Base-by-base conservation (phyloP, 1,140 invertebrate genomes). In the Microvelia longipes region DNA sequence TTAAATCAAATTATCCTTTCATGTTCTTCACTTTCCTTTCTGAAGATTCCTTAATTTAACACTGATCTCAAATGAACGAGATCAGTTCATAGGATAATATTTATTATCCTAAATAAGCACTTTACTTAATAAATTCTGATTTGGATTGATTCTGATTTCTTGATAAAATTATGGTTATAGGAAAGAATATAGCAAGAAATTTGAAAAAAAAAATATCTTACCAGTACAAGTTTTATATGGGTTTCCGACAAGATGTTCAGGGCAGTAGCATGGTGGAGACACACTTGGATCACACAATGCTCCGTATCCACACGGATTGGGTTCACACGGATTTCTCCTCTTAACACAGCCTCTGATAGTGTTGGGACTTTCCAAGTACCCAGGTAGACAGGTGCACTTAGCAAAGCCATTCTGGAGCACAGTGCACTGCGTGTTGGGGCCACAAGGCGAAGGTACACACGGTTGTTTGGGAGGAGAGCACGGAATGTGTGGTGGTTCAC, bases 401-500 rank as follows among this genome's bases (percentile, higher is more conserved):
- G 91, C 86, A 76, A 91, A 90, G 60, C 91, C 91, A 76, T 92
- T 92, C n/a, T 83, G 81, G 15, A 91, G 77, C 25, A 92, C 81
- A 0, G 88, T 83, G 76, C 92, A 94, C 75, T 92, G 88, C 1
- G 92, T 94, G 75, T 94, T 94, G 1, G 89, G 90, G 14, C 92
- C 92, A 77, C 92, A 94, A 0, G 91, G 91, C 35, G 89, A 92
- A 24, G 90, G 88, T 71, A 88, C 85, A 75, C 92, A 94, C 0
- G 91, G 90, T 76, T 90, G 90, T 66, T 80, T 81, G 68, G 89
- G 88, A 71, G 89, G 75, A 66, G 78, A 79, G 74, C 89, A 92
- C 0, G 83, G 82, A 62, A 82, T 81, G 60, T 81, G 76, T 19
- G 91, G 91, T 50, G 93, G 92, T 79, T 87, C 86, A 67, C 92